Percentiles rank a stretch among this genome's conserved stretches.
Conservation (phyloP, 1,140 invertebrate genomes). For the Caenorhabditis briggsae region DNA sequence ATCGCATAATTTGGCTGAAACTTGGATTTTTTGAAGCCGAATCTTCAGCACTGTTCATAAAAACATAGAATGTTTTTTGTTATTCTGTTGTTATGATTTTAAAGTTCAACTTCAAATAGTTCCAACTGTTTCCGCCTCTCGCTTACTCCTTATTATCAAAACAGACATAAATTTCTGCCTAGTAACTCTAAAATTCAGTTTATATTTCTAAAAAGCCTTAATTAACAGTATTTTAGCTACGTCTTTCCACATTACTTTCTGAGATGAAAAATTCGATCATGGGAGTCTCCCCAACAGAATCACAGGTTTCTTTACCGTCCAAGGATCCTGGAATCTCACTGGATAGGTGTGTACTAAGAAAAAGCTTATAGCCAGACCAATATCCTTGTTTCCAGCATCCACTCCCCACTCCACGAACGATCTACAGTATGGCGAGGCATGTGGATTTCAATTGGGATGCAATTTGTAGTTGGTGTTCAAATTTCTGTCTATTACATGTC, state of each 20-base stretch:
- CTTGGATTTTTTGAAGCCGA: too few relatives aligned
- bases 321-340: conserved; percentile 17
- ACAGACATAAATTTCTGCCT: neutral
- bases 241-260: neutral
- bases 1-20: too few relatives aligned
- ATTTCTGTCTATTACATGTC: conserved; percentile 66
- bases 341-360: neutral
- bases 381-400: neutral
- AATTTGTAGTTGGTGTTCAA: conserved; percentile 61
- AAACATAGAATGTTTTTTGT: too few relatives aligned
- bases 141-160: neutral
- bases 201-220: too few relatives aligned
- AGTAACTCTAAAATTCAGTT: neutral
- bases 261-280: neutral
- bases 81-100: too few relatives aligned
- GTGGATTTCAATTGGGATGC: conserved; percentile 57
- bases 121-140: too few relatives aligned
- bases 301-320: neutral
- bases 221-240: too few relatives aligned
- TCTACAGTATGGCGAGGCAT: conserved; percentile 39
- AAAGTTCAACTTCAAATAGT: too few relatives aligned
- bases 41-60: too few relatives aligned
- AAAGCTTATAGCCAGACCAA: neutral
- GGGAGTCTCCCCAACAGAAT: conserved; percentile 23
- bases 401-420: conserved; percentile 6